Evolutionary conservation across 1,140 invertebrate species (phyloP).

Genomic region (Ptiloglossa arizonensis): DNA sequence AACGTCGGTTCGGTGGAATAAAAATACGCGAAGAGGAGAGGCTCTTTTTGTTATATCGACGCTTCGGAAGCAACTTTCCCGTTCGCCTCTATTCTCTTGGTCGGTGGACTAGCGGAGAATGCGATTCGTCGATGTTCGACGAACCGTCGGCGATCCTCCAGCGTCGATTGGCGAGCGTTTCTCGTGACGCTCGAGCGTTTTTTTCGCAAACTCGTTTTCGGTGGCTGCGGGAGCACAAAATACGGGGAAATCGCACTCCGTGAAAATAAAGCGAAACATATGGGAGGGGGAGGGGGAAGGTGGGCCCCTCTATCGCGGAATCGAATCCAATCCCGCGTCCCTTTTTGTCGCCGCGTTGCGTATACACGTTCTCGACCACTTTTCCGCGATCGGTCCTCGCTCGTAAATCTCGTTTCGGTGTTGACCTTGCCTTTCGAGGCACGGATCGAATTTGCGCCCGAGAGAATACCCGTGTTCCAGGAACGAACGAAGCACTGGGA

Average conservation of each 20-base stretch:
- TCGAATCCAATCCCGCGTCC: background rate
- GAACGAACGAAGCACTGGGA: too few species aligned
- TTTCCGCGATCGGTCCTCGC: background rate
- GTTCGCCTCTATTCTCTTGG: too few species aligned
- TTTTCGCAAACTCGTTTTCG: background rate
- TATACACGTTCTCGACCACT: background rate
- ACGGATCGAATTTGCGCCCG: background rate
- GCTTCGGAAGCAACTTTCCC: too few species aligned
- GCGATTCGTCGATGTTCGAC: constrained; percentile 11
- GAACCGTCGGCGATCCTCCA: constrained; percentile 15
- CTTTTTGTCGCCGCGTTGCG: background rate
- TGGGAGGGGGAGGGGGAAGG: too few species aligned
- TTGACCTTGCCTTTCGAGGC: too few species aligned
- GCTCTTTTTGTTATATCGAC: too few species aligned
- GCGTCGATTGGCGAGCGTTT: background rate
- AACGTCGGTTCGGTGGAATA: too few species aligned
- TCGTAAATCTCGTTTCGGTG: background rate
- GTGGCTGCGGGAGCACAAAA: background rate
- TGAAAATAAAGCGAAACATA: background rate
- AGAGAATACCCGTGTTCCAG: too few species aligned
- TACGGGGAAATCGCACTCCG: too few species aligned
- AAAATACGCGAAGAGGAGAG: too few species aligned
- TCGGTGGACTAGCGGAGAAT: too few species aligned
- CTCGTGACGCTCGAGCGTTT: constrained; percentile 24
- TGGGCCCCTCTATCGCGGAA: too few species aligned